Evolutionary conservation across 2,888 invertebrate species (phyloP).

Genomic region (Silvanus unidentatus): DNA sequence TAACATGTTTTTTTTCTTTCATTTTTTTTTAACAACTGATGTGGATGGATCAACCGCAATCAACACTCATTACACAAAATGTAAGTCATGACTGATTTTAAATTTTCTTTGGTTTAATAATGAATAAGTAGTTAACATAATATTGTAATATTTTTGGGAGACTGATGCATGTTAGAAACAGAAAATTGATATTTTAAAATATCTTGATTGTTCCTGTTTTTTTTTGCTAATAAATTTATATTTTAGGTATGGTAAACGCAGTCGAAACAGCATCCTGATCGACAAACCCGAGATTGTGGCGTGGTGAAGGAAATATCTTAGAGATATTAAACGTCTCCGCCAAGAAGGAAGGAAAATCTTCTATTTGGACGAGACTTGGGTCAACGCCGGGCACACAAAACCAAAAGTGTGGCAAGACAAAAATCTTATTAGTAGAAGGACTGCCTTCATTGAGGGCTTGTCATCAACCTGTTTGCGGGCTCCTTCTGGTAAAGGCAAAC

Average conservation of each 20-base stretch:
- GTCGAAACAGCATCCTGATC: slow-evolving; percentile 4
- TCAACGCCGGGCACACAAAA: slow-evolving; percentile 16
- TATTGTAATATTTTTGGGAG: too few relatives aligned
- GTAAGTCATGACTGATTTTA: too few relatives aligned
- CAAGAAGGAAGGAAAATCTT: slow-evolving; percentile 12
- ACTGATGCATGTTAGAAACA: too few relatives aligned
- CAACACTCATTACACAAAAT: too few relatives aligned
- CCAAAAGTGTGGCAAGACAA: slow-evolving; percentile 15
- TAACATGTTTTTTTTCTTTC: too few relatives aligned
- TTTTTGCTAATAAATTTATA: too few relatives aligned
- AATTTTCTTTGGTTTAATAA: too few relatives aligned
- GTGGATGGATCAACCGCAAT: too few relatives aligned
- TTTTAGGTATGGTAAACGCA: slow-evolving; percentile 3
- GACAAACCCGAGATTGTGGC: slow-evolving; percentile 11
- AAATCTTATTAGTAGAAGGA: slow-evolving; percentile 7
- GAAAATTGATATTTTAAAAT: too few relatives aligned
- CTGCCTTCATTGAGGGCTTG: slow-evolving; percentile 12
- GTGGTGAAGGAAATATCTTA: slow-evolving; percentile 9
- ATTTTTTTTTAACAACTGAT: too few relatives aligned
- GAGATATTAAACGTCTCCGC: slow-evolving; percentile 7
- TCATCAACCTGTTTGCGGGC: slow-evolving; percentile 11
- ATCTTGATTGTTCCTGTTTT: too few relatives aligned
- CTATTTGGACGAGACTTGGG: slow-evolving; percentile 18
- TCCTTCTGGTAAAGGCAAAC: slow-evolving; percentile 13
- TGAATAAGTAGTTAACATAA: too few relatives aligned